Evolutionary conservation across 1,140 invertebrate species (phyloP), one percentile per base, ranked within the genome.

Genomic region (Steinernema feltiae): DNA sequence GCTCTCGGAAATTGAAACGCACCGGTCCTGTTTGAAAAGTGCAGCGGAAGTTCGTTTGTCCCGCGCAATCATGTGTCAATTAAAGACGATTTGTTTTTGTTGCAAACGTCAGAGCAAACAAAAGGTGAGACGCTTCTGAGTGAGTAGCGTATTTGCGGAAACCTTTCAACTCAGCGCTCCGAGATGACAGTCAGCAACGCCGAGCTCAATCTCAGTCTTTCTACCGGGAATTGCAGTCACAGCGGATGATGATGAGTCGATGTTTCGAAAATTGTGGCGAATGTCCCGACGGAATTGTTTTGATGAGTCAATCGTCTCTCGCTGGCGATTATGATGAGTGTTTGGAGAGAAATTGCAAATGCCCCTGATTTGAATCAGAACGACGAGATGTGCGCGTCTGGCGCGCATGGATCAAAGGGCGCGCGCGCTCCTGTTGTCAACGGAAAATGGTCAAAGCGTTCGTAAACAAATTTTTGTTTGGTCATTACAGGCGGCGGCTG

Each of bases 61-160:
- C 53, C 12, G 12, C 53, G 53, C 53, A 63, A 63, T 63, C 53
- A 21, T 63, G 53, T 63, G 53, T 63, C 53, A 63, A 63, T 63
- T 63, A 63, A 63, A 63, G 7, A 3, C 24, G 53, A 63, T 63
- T 63, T 63, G 53, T 63, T 63, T 63, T 63, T 63, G 53, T 63
- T 63, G 53, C 53, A 63, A 63, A 3, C 53, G 3, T 15, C 15
- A n/a, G n/a, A 27, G 53, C 53, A 63, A 63, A 63, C 53, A 63
- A 7, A 7, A 7, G 53, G 15, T 3, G 7, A 63, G 12, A 27
- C 53, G 24, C 15, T 15, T 21, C n/a, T 46, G 41, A 12, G 41
- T n/a, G 41, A 46, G 41, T 7, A 46, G 7, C n/a, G n/a, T 63
- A 27, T 63, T 63, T 63, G 53, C 53, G 7, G 7, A n/a, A 63